Conservation (phyloP, 1,140 invertebrate genomes). For the Thalassaphorura encarpata region DNA sequence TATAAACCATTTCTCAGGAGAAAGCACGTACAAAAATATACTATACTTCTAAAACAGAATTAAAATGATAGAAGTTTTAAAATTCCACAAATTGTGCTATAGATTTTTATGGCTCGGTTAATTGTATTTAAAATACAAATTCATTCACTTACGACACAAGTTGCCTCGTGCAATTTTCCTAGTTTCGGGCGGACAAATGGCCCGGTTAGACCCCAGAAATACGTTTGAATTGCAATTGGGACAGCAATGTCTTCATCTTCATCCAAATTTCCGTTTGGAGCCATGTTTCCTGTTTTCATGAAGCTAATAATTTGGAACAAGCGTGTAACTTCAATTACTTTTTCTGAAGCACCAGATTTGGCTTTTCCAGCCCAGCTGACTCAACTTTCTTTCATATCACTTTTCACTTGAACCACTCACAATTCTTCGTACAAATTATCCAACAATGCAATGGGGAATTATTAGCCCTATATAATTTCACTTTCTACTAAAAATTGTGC, state of each 20-base stretch:
- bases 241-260: constrained; percentile 59
- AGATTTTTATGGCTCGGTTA: too few relatives aligned
- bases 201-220: constrained; percentile 93
- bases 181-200: constrained; percentile 85
- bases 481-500: too few relatives aligned
- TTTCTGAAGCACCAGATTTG: too few relatives aligned
- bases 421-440: too few relatives aligned
- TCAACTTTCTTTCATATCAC: background rate
- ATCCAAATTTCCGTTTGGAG: background rate
- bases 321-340: too few relatives aligned
- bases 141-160: constrained; percentile 74
- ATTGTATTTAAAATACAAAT: too few relatives aligned
- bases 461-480: too few relatives aligned
- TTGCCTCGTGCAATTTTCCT: constrained; percentile 90
- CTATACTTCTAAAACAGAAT: background rate
- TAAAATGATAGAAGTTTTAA: too few relatives aligned
- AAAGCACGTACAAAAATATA: constrained; percentile 10
- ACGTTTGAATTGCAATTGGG: constrained; percentile 94
- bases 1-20: too few relatives aligned
- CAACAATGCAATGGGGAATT: too few relatives aligned
- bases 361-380: background rate
- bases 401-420: background rate
- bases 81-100: too few relatives aligned
- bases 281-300: background rate
- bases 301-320: too few relatives aligned